Percentiles rank a stretch among this genome's conserved stretches.
Evolutionary conservation across 2,113 vertebrate genomes (phyloP).

Genomic region (Microcebus jonahi): DNA sequence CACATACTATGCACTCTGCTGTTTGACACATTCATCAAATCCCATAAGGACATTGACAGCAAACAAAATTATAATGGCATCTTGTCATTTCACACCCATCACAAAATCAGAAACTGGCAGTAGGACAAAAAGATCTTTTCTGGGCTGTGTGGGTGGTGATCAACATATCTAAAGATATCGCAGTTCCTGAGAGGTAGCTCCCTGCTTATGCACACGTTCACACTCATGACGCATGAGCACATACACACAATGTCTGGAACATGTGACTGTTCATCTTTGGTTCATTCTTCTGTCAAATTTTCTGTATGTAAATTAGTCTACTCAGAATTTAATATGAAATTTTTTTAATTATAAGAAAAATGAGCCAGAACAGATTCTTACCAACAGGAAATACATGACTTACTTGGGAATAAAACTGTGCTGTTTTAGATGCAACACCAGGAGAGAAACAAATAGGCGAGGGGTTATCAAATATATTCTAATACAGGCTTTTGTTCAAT

Average conservation of each 20-base stretch:
- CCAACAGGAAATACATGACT: not conserved
- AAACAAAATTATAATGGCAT: constrained; percentile 62
- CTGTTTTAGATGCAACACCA: not conserved
- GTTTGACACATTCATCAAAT: constrained; percentile 62
- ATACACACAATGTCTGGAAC: not conserved
- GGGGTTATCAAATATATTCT: not conserved
- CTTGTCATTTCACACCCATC: constrained; percentile 56
- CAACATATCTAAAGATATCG: constrained; percentile 15
- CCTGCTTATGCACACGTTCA: not conserved
- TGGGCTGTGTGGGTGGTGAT: not conserved
- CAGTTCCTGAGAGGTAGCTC: not conserved
- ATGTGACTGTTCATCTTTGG: not conserved
- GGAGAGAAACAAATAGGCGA: not conserved
- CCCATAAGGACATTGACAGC: constrained; percentile 59
- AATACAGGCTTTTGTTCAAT: not conserved
- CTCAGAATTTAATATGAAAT: not conserved
- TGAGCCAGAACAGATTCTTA: not conserved
- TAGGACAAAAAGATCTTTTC: constrained; percentile 10
- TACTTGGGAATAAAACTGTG: not conserved
- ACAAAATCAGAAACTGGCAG: constrained; percentile 45
- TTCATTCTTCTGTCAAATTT: not conserved
- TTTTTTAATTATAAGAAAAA: not conserved
- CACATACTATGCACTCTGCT: not conserved
- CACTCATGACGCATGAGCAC: not conserved
- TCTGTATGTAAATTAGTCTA: not conserved